Evolutionary conservation across 2,888 invertebrate species (phyloP).

Genomic region (Pasiphila rectangulata): DNA sequence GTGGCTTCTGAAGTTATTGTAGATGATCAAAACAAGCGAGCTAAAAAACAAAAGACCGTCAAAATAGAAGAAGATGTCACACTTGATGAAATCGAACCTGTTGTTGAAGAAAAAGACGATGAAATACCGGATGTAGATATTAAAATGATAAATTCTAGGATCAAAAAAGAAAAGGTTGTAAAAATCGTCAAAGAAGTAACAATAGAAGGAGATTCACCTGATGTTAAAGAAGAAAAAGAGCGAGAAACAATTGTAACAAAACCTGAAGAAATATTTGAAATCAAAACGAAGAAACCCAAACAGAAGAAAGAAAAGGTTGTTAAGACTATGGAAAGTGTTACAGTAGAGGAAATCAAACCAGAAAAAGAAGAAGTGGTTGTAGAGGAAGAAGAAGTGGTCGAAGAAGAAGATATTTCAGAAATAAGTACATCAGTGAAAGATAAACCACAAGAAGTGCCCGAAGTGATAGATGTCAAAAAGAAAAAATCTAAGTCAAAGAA

Average conservation of each 20-base stretch:
- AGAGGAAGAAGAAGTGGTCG: not conserved
- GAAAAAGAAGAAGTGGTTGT: not conserved
- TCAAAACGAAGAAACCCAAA: constrained; percentile 8
- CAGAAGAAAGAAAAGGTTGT: constrained; percentile 8
- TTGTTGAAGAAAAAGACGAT: constrained; percentile 4
- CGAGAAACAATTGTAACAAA: constrained; percentile 26
- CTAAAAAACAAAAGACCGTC: constrained; percentile 31
- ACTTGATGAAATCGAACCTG: constrained; percentile 14
- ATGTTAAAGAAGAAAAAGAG: constrained; percentile 9
- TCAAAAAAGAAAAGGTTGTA: not conserved
- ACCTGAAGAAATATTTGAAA: not conserved
- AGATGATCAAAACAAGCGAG: constrained; percentile 51
- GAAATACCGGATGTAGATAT: not conserved
- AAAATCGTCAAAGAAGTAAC: not conserved
- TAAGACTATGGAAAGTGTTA: not conserved
- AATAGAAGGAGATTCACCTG: not conserved
- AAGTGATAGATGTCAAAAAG: not conserved
- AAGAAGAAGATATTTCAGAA: not conserved
- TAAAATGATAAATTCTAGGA: not conserved
- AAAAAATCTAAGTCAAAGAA: not conserved
- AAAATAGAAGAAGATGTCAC: constrained; percentile 44
- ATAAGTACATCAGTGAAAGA: not conserved
- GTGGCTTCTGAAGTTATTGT: constrained; percentile 63
- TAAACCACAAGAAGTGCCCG: not conserved
- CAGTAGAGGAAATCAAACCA: not conserved